Evolutionary conservation across 2,797 vertebrate species (phyloP), one percentile per base, ranked within the genome.

Genomic region (Podarcis siculus): DNA sequence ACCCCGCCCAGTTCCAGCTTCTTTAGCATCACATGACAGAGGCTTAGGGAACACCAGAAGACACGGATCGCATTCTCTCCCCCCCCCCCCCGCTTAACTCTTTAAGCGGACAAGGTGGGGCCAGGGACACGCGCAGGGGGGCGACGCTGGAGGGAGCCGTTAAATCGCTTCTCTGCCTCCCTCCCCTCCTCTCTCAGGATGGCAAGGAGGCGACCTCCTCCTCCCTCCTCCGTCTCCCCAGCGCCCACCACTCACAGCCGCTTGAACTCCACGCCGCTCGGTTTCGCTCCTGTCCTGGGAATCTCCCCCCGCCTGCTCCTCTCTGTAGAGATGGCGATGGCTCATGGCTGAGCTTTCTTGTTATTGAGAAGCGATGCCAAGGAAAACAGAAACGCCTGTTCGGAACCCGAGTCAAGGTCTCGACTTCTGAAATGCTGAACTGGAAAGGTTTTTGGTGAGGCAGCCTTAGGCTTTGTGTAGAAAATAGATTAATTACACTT

Each of bases 21-120:
- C 96, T 93, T 89, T 85, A 95, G 97, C 97, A 97, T 98, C 98
- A 98, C 97, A 97, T 98, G 97, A 98, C 97, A 97, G 96, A 95
- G 96, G 96, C 97, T 96, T 95, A 90, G 97, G 72, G 97, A 96
- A 97, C 96, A 86, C 85, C 1, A 89, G 75, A 21, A 42, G 27
- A n/a, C 30, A n/a, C 76, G 3, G 83, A 2, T 83, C 83, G 82
- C 77, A 72, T 86, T 75, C 82, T 72, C 39, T 83, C 5, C 86
- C 86, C 91, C 7, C 82, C 2, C 81, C 72, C 49, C 82, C 49
- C 39, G 23, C 25, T 49, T 17, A 12, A 55, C 49, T 76, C 23
- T 39, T 71, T 37, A 49, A 75, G 66, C 2, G 69, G 58, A 78
- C 82, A 10, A 45, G 69, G 89, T 37, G 87, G 90, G 79, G 90